Conservation (phyloP, 2,113 vertebrate genomes). For the Ellobius talpinus region DNA sequence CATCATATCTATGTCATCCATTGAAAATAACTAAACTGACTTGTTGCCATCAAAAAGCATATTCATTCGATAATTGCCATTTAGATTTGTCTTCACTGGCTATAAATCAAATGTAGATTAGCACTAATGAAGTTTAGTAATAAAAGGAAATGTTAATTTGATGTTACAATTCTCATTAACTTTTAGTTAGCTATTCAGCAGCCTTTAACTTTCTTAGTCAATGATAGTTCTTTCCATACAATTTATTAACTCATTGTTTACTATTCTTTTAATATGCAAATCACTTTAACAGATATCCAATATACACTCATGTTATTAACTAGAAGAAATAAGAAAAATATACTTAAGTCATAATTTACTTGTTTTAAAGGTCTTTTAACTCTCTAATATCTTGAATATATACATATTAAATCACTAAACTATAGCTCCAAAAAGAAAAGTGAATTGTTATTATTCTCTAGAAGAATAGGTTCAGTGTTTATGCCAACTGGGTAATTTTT, state of each 20-base stretch:
- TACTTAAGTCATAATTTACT: background rate
- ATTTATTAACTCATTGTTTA: constrained; percentile 1
- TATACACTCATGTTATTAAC: background rate
- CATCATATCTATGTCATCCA: constrained; percentile 1
- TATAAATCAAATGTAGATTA: constrained; percentile 32
- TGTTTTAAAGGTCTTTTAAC: background rate
- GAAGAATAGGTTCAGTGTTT: background rate
- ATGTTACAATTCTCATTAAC: constrained; percentile 41
- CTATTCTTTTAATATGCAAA: background rate
- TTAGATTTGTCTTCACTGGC: constrained; percentile 27
- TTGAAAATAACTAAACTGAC: background rate
- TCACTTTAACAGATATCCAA: background rate
- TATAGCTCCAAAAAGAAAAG: background rate
- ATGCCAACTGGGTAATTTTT: background rate
- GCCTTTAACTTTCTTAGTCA: background rate
- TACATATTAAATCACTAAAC: background rate
- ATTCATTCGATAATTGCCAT: background rate
- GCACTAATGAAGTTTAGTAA: constrained; percentile 53
- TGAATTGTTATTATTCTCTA: background rate
- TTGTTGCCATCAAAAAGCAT: background rate
- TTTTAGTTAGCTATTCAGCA: constrained; percentile 31
- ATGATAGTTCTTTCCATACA: background rate
- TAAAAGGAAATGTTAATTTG: constrained; percentile 73
- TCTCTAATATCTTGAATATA: background rate
- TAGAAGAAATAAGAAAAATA: background rate